These are phyloP conservation scores for Spisula solida DNA, from an alignment of 2,888 invertebrate species.

Conservation along the genomic window DNA sequence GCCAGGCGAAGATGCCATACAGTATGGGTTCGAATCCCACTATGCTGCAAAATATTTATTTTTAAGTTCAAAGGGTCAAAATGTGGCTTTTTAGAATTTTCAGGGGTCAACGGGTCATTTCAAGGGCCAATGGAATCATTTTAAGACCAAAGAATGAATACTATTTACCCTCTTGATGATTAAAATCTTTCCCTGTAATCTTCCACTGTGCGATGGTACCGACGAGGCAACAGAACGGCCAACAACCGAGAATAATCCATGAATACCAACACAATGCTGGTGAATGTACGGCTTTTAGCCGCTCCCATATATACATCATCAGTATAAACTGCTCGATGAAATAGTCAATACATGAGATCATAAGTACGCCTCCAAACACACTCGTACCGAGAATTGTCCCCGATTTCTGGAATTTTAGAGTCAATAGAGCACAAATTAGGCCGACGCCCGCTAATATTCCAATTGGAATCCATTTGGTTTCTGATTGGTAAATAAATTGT, in stretches of 20 bases:
- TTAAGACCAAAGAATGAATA: too few relatives aligned
- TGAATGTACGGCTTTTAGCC: slow-evolving; percentile 89
- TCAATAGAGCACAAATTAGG: slow-evolving; percentile 91
- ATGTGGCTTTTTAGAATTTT: too few relatives aligned
- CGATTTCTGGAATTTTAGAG: slow-evolving; percentile 93
- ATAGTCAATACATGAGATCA: slow-evolving; percentile 92
- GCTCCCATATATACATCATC: slow-evolving; percentile 91
- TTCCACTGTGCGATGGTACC: slow-evolving; percentile 92
- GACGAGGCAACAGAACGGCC: slow-evolving; percentile 92
- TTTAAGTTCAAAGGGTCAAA: too few relatives aligned
- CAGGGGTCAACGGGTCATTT: too few relatives aligned
- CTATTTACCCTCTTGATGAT: slow-evolving; percentile 87
- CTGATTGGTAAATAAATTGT: slow-evolving; percentile 89
- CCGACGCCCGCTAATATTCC: slow-evolving; percentile 91
- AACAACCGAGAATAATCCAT: slow-evolving; percentile 92
- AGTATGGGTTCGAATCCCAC: too few relatives aligned
- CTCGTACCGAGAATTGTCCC: slow-evolving; percentile 92
- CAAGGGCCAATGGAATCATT: too few relatives aligned
- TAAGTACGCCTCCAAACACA: slow-evolving; percentile 92
- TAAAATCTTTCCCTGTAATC: slow-evolving; percentile 90
- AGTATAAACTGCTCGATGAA: slow-evolving; percentile 92
- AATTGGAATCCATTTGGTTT: slow-evolving; percentile 92
- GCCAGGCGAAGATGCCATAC: too few relatives aligned
- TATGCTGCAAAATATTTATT: too few relatives aligned
- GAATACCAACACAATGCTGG: slow-evolving; percentile 91